Evolutionary conservation across 1,140 invertebrate genomes (phyloP).

Genomic region (Saccostrea cuccullata): DNA sequence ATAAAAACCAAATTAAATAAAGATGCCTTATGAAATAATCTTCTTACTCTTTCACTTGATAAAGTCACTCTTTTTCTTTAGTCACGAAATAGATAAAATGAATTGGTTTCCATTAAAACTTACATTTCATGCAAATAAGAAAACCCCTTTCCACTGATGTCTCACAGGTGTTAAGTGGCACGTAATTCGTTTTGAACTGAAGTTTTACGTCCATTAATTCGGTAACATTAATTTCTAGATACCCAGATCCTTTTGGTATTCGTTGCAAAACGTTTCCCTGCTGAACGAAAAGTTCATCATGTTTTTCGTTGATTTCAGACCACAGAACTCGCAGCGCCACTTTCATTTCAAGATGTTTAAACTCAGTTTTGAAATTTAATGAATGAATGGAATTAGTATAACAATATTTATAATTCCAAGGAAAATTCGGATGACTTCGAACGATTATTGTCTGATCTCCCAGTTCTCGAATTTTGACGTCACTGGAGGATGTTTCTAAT

Average conservation of each 20-base stretch:
- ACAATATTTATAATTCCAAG: not conserved
- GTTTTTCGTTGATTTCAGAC: not conserved
- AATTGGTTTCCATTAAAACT: not conserved
- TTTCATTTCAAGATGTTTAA: not conserved
- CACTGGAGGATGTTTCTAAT: not conserved
- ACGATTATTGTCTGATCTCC: not conserved
- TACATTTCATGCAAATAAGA: not conserved
- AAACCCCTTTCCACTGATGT: not conserved
- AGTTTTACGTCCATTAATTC: not conserved
- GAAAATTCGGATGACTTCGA: not conserved
- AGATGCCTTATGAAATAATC: no score
- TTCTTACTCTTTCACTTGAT: no score
- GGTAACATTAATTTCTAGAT: not conserved
- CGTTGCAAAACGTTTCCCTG: not conserved
- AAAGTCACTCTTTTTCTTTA: no score
- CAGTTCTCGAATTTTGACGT: not conserved
- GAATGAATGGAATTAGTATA: not conserved
- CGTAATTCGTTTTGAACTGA: not conserved
- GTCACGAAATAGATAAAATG: no score
- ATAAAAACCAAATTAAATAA: no score
- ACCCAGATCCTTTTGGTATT: not conserved
- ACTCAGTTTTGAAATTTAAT: not conserved
- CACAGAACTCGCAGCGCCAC: not conserved
- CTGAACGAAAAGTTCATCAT: not conserved
- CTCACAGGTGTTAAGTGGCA: not conserved